Base-by-base conservation (phyloP, 2,113 vertebrate species). In the Embiotoca jacksoni region DNA sequence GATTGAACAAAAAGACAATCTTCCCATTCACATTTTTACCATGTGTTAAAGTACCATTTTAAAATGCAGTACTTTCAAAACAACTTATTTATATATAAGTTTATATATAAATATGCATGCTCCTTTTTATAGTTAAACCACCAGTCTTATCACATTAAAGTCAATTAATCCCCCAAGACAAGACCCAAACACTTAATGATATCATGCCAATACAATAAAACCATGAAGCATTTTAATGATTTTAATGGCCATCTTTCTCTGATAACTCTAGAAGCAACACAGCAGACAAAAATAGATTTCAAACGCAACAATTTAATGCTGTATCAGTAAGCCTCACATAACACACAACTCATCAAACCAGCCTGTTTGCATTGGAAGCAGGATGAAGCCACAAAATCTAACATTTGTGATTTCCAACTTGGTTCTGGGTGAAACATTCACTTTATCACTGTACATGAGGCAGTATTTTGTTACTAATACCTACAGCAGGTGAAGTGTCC, bases 241-340 rank as follows among this genome's bases (percentile, higher is more conserved):
- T 44, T 60, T 9, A 65, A 13, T 23, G 39, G 57, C 15, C 23
- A 14, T 7, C 5, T 69, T 49, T 53, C 13, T 57, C 13, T 32
- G 23, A 52, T 47, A 11, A 69, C 30, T 37, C n/a, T 23, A 35
- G 41, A 37, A 62, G 49, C 32, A 52, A 46, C 16, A 32, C 50
- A 16, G 14, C 47, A 60, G 7, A 5, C 23, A 46, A 52, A 33
- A 52, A 5, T 3, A 7, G 1, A 41, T 61, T 67, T 60, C 3
- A 65, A 39, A 75, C 14, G 37, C 59, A 64, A 64, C 10, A 7
- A 81, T 56, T 49, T 47, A 81, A 46, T 37, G 32, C 5, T 0
- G 2, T 11, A n/a, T 23, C 23, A 47, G 10, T 8, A 35, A 49
- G 39, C 46, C 13, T 59, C 65, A 54, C 9, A 9, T 5, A 1